Percentiles rank a stretch among this genome's conserved stretches.
phyloP scores from a whole-genome alignment of 1,140 invertebrate genomes.

The Cotesia glomerata region DNA sequence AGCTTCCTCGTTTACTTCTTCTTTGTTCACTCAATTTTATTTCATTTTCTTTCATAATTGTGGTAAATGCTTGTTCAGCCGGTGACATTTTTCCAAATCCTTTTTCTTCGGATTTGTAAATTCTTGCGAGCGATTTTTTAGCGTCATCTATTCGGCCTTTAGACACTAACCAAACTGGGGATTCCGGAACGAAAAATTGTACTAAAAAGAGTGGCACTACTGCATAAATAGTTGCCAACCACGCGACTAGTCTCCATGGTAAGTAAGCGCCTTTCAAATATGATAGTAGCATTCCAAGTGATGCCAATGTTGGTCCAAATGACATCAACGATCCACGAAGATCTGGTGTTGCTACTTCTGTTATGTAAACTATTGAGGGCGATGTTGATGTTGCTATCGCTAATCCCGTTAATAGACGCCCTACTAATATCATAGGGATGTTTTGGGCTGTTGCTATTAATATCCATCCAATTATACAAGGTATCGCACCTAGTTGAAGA shows the following conservation, averaged over 20 bases:
- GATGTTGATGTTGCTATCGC: conserved; percentile 65
- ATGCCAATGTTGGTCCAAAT: conserved; percentile 63
- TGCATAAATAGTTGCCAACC: conserved; percentile 64
- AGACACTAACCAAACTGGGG: conserved; percentile 69
- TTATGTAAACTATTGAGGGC: conserved; percentile 70
- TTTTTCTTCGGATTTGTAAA: conserved; percentile 44
- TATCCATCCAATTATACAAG: conserved; percentile 70
- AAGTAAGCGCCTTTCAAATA: conserved; percentile 69
- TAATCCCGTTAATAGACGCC: conserved; percentile 71
- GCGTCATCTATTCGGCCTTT: conserved; percentile 66
- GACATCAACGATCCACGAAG: conserved; percentile 66
- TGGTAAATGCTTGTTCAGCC: conserved; percentile 51
- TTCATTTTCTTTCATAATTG: conserved; percentile 57
- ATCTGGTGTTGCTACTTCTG: conserved; percentile 68
- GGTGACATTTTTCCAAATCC: conserved; percentile 38
- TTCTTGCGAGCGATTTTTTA: conserved; percentile 61
- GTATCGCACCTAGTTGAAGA: conserved; percentile 67
- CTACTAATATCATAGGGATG: conserved; percentile 64
- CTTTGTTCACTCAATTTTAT: conserved; percentile 53
- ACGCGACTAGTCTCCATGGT: conserved; percentile 68
- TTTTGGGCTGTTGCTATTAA: conserved; percentile 64
- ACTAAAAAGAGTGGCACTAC: conserved; percentile 65
- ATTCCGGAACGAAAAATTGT: conserved; percentile 71
- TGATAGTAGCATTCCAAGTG: conserved; percentile 65
- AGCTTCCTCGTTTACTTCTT: conserved; percentile 46